These are phyloP conservation scores for Malachius bipustulatus DNA, from an alignment of 2,888 invertebrate species.

Conservation along the genomic window DNA sequence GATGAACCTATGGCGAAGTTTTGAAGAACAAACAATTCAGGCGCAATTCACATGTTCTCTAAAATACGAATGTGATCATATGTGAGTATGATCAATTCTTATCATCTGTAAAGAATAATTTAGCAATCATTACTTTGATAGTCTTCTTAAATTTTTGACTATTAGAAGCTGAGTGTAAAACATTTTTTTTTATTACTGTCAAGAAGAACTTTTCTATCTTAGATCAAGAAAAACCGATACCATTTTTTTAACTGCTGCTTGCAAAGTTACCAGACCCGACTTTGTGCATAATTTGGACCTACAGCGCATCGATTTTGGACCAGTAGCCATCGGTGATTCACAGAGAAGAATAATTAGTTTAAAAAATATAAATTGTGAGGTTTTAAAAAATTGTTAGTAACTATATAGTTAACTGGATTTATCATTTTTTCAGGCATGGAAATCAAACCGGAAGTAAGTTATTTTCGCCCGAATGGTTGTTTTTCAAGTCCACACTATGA, in stretches of 20 bases:
- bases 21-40: slow-evolving; percentile 21
- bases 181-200: too few relatives aligned
- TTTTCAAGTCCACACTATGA: background rate
- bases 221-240: slow-evolving; percentile 16
- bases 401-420: background rate
- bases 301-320: slow-evolving; percentile 25
- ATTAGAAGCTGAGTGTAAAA: too few relatives aligned
- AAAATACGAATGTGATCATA: slow-evolving; percentile 5
- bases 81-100: slow-evolving; percentile 1
- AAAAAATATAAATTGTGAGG: slow-evolving; percentile 24
- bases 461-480: background rate
- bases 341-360: slow-evolving; percentile 18
- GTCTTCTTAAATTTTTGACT: too few relatives aligned
- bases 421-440: background rate
- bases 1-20: slow-evolving; percentile 21
- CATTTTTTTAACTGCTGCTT: slow-evolving; percentile 20
- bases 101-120: background rate
- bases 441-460: background rate
- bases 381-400: too few relatives aligned
- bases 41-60: slow-evolving; percentile 21
- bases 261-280: slow-evolving; percentile 23
- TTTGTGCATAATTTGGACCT: slow-evolving; percentile 23
- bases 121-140: background rate
- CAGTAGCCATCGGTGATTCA: slow-evolving; percentile 17
- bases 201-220: too few relatives aligned